These are phyloP conservation scores for Orthosia gothica DNA, from an alignment of 2,888 invertebrate species.

Conservation along the genomic window DNA sequence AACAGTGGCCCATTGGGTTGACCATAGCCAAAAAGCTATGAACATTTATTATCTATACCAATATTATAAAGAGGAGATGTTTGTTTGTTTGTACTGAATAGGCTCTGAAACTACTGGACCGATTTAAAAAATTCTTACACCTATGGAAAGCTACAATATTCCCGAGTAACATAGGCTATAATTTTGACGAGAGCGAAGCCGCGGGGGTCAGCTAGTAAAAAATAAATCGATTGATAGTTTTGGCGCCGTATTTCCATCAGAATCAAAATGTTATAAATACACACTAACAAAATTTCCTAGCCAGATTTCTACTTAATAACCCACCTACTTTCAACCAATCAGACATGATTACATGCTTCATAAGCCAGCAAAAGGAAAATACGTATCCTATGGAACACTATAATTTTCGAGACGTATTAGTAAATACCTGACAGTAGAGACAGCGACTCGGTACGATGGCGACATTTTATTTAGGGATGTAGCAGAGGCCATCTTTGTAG, in stretches of 20 bases:
- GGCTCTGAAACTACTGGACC: too few relatives aligned
- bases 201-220: too few relatives aligned
- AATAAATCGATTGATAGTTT: not conserved
- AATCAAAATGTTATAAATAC: not conserved
- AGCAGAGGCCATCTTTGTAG: not conserved
- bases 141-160: too few relatives aligned
- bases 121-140: too few relatives aligned
- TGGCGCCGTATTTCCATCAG: not conserved
- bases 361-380: slow-evolving; percentile 42
- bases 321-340: not conserved
- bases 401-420: slow-evolving; percentile 60
- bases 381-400: slow-evolving; percentile 30
- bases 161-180: too few relatives aligned
- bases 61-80: too few relatives aligned
- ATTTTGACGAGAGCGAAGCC: too few relatives aligned
- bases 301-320: slow-evolving; percentile 10
- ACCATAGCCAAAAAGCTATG: too few relatives aligned
- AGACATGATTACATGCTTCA: slow-evolving; percentile 48
- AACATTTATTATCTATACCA: too few relatives aligned
- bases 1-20: too few relatives aligned
- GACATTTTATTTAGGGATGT: slow-evolving; percentile 18
- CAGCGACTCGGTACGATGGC: not conserved
- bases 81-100: too few relatives aligned
- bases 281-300: slow-evolving; percentile 10
- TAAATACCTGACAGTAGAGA: slow-evolving; percentile 49